phyloP scores from a whole-genome alignment of 2,888 invertebrate genomes.

The Luffia ferchaultella region DNA sequence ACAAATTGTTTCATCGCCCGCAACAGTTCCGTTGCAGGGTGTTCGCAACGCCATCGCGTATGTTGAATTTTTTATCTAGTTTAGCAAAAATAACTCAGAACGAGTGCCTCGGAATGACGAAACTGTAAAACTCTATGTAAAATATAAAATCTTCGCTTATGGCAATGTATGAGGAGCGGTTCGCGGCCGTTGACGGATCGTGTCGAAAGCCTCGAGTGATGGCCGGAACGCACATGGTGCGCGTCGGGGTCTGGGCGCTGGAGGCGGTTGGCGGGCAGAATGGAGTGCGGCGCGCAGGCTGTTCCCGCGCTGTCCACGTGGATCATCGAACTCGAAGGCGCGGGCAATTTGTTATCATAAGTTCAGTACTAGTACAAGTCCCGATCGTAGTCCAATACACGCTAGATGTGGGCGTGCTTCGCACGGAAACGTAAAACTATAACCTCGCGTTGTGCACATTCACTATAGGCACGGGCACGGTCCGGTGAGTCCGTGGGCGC shows the following conservation, averaged over 20 bases:
- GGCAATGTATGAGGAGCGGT: conserved; percentile 23
- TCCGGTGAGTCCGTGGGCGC: conserved; percentile 47
- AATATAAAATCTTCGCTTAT: conserved; percentile 41
- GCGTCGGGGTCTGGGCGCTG: conserved; percentile 34
- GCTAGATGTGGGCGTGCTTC: conserved; percentile 46
- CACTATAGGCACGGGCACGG: conserved; percentile 49
- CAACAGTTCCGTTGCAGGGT: too few relatives aligned
- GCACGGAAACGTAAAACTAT: conserved; percentile 64
- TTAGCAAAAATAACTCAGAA: conserved; percentile 42
- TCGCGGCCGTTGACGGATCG: conserved; percentile 26
- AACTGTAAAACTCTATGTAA: conserved; percentile 45
- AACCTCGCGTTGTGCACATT: conserved; percentile 61
- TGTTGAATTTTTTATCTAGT: too few relatives aligned
- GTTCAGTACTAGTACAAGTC: conserved; percentile 61
- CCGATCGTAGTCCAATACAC: conserved; percentile 46
- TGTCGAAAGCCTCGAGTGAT: conserved; percentile 40
- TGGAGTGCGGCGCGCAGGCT: conserved; percentile 23
- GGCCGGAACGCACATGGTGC: conserved; percentile 50
- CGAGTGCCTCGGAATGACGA: conserved; percentile 37
- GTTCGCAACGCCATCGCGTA: too few relatives aligned
- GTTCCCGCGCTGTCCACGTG: conserved; percentile 33
- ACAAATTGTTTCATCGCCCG: too few relatives aligned
- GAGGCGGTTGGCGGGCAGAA: conserved; percentile 32
- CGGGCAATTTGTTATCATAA: conserved; percentile 60
- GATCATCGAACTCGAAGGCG: conserved; percentile 45